Evolutionary conservation across 2,888 invertebrate genomes (phyloP).

Genomic region (Pharmacophagus antenor): DNA sequence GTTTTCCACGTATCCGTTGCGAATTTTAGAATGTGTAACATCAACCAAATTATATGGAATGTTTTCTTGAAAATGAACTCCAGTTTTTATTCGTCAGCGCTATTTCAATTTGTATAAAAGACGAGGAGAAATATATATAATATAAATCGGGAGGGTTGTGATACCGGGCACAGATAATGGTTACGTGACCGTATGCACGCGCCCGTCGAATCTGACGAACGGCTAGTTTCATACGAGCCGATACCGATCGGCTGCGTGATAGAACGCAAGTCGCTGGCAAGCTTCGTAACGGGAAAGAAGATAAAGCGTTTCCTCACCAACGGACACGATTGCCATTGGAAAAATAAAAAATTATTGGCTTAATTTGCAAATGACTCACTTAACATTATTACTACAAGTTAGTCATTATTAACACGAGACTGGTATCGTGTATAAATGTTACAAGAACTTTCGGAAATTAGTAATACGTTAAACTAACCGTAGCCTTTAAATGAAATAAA

Average conservation of each 20-base stretch:
- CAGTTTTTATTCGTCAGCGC: not conserved
- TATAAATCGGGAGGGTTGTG: not conserved
- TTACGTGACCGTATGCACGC: constrained; percentile 38
- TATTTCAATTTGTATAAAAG: not conserved
- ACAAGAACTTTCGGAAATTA: not conserved
- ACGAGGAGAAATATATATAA: constrained; percentile 28
- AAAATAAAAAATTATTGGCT: not conserved
- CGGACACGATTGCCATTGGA: not conserved
- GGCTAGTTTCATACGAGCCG: constrained; percentile 9
- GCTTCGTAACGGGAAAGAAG: constrained; percentile 11
- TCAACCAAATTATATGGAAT: not conserved
- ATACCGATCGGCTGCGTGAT: constrained; percentile 6
- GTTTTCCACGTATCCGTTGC: constrained; percentile 14
- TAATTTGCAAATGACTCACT: constrained; percentile 1
- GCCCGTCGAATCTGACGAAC: constrained; percentile 21
- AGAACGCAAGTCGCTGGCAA: constrained; percentile 1
- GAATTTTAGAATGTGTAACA: constrained; percentile 10
- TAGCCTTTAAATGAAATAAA: not conserved
- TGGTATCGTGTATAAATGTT: not conserved
- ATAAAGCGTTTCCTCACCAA: constrained; percentile 11
- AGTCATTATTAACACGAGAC: not conserved
- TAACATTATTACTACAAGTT: not conserved
- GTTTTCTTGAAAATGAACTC: constrained; percentile 1
- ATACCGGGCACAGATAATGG: constrained; percentile 11
- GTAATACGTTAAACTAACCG: no score